A percentile compares a stretch with the other conserved stretches of the same genome.
Conservation (phyloP, 2,797 vertebrate genomes). For the Cynodonichthys magdalenae region DNA sequence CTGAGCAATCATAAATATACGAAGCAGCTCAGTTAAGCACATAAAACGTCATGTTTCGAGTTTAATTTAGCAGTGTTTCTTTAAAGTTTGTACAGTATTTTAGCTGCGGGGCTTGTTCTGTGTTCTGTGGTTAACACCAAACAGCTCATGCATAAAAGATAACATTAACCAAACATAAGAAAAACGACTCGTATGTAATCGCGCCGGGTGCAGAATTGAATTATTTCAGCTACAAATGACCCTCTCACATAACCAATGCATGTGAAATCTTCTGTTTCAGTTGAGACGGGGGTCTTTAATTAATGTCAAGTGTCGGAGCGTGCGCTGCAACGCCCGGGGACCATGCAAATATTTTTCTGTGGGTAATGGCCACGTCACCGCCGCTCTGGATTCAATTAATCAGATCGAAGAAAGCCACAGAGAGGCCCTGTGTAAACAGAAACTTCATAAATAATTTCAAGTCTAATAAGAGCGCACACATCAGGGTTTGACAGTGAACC, state of each 20-base stretch:
- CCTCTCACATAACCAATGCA: conserved; percentile 14
- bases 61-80: conserved; percentile 5
- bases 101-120: background rate
- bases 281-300: conserved; percentile 53
- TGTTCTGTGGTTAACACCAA: conserved; percentile 15
- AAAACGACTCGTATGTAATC: conserved; percentile 18
- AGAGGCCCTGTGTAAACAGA: conserved; percentile 40
- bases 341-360: conserved; percentile 48
- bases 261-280: conserved; percentile 11
- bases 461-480: conserved; percentile 50
- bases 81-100: conserved; percentile 2
- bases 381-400: conserved; percentile 57
- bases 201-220: background rate
- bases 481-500: conserved; percentile 24
- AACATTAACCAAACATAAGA: conserved; percentile 14
- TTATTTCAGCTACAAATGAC: conserved; percentile 18
- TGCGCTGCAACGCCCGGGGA: conserved; percentile 37
- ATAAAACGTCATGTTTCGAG: conserved; percentile 13
- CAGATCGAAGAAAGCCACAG: conserved; percentile 35
- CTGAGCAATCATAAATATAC: conserved; percentile 27
- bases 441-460: conserved; percentile 54
- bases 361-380: conserved; percentile 47
- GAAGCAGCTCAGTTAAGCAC: conserved; percentile 18
- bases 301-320: conserved; percentile 40
- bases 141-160: conserved; percentile 22